Conservation (phyloP, 2,888 invertebrate species). For the Calameuta pallipes region DNA sequence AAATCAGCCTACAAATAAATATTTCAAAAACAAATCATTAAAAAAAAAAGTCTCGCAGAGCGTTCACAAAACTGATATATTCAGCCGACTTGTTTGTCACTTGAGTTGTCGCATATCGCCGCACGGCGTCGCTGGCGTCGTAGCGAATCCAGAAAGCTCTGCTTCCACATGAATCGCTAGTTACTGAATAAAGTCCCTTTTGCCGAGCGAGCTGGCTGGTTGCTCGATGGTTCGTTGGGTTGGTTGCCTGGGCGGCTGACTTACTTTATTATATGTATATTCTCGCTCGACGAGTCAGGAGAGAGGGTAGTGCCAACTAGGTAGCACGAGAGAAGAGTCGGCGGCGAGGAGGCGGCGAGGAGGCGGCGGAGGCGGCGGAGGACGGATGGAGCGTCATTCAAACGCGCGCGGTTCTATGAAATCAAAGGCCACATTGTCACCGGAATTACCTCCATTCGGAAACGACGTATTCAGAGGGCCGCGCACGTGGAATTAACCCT, state of each 20-base stretch:
- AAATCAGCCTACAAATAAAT: too few relatives aligned
- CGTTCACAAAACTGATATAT: background rate
- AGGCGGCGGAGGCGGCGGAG: conserved; percentile 22
- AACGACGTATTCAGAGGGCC: conserved; percentile 62
- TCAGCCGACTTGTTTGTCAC: too few relatives aligned
- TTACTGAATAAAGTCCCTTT: conserved; percentile 54
- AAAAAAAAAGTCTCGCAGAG: background rate
- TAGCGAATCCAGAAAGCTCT: conserved; percentile 31
- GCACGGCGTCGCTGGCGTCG: background rate
- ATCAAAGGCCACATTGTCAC: conserved; percentile 66
- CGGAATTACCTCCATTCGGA: conserved; percentile 65
- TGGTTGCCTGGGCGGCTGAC: conserved; percentile 24
- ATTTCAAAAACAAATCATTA: too few relatives aligned
- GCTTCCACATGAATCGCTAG: conserved; percentile 56
- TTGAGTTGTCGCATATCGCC: background rate
- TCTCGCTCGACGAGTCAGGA: conserved; percentile 29
- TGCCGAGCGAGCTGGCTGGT: conserved; percentile 32
- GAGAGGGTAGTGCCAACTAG: conserved; percentile 14
- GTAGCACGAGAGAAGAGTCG: conserved; percentile 23
- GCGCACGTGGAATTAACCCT: conserved; percentile 64
- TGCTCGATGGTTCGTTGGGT: conserved; percentile 27
- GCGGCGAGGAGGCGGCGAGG: conserved; percentile 26
- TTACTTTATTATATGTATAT: conserved; percentile 53
- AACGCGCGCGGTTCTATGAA: conserved; percentile 60
- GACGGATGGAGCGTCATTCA: conserved; percentile 54